Base-by-base conservation (phyloP, 2,888 invertebrate genomes). In the Gymnosoma rotundatum region DNA sequence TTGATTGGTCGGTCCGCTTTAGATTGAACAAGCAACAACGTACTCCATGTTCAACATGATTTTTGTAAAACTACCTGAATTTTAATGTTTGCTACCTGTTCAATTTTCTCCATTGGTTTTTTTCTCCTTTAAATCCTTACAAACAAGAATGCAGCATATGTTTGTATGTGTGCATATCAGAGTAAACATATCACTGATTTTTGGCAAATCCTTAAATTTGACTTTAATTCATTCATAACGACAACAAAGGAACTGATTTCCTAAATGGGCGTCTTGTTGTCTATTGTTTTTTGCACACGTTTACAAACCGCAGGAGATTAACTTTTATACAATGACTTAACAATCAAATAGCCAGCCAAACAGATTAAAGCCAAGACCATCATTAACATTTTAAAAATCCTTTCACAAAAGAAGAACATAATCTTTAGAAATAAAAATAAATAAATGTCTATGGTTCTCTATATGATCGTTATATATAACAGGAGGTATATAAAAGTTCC, bases 261-360 rank as follows among this genome's bases (percentile, higher is more conserved):
- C 48, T 67, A 75, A 82, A 73, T 78, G 83, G 86, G 86, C 87
- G 87, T 86, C 86, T 86, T 83, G 86, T 83, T 87, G 87, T 87
- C 76, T 78, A 76, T 83, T 86, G 69, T 84, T 74, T 64, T 52
- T 78, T 78, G 61, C 75, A 85, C 83, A 85, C 81, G 85, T 87
- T 78, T 87, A 89, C 78, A 86, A 86, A 87, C 89, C 88, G 72
- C 89, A 90, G 87, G 87, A 87, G 88, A 88, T 89, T 90, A 88
- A 88, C 90, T 89, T 88, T 87, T 66, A 32, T 8, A 75, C 69
- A 54, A 75, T 70, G 20, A 16, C 36, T 42, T 52, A 63, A 32
- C 67, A 16, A 32, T 38, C 45, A 54, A 54, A 63, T 64, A n/a
- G 36, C 36, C 50, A 32, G 32, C 32, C 32, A 42, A 25, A 60